These are phyloP conservation scores for Tachystola acroxantha DNA, from an alignment of 2,888 invertebrate species.

Conservation along the genomic window DNA sequence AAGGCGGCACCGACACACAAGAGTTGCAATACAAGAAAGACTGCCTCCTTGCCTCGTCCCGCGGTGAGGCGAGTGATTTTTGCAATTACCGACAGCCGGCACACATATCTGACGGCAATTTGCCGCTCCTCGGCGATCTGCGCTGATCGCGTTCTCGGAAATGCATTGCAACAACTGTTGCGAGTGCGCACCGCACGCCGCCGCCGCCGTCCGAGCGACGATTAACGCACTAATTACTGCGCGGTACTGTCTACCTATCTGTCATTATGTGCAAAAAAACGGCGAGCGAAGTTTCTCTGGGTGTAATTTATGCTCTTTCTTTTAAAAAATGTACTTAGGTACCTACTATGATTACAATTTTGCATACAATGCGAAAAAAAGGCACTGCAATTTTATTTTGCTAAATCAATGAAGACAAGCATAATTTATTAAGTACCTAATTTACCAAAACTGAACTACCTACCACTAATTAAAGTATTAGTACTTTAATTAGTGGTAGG, in stretches of 20 bases:
- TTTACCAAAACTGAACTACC: no score
- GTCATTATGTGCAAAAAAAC: constrained; percentile 13
- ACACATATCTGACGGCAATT: constrained; percentile 73
- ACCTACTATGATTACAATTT: no score
- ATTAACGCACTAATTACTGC: constrained; percentile 69
- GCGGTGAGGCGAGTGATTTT: constrained; percentile 55
- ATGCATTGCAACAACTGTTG: constrained; percentile 52
- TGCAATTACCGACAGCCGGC: constrained; percentile 71
- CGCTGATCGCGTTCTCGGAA: constrained; percentile 69
- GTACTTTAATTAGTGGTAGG: no score
- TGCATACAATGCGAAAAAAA: no score
- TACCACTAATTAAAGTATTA: no score
- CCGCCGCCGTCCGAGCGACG: constrained; percentile 38
- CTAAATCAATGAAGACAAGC: no score
- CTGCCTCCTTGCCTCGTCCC: constrained; percentile 14
- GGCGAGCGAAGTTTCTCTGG: constrained; percentile 8
- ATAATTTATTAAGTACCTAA: no score
- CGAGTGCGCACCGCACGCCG: constrained; percentile 20
- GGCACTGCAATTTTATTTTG: no score
- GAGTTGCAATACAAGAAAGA: constrained; percentile 20
- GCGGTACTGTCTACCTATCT: constrained; percentile 18
- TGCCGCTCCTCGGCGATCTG: constrained; percentile 62
- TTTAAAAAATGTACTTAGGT: no score
- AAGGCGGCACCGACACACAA: constrained; percentile 10
- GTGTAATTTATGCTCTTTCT: constrained; percentile 1